These are phyloP conservation scores for Ascidia mentula DNA, from an alignment of 23 tunicate species.

Conservation along the genomic window DNA sequence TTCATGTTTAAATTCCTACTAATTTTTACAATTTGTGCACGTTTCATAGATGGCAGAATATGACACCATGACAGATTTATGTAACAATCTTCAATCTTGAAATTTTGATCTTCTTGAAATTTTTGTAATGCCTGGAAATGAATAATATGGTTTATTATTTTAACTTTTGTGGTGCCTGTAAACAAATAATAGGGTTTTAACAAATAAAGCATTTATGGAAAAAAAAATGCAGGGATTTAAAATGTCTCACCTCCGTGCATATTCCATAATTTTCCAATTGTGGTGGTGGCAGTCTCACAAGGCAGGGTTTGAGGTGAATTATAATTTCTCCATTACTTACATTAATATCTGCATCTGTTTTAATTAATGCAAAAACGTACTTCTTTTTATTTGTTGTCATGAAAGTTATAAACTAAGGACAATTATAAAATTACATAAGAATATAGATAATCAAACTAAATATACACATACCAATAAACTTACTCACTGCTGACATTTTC, in stretches of 20 bases:
- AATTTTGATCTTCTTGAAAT: constrained; percentile 28
- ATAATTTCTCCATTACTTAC: constrained; percentile 50
- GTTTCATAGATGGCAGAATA: constrained; percentile 71
- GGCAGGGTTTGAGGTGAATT: constrained; percentile 36
- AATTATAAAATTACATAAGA: not conserved
- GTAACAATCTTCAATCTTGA: constrained; percentile 34
- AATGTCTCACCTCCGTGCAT: constrained; percentile 49
- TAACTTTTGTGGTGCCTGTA: too few relatives aligned
- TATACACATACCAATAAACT: not conserved
- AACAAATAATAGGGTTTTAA: too few relatives aligned
- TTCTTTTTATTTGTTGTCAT: not conserved
- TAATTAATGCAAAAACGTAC: not conserved
- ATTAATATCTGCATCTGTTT: constrained; percentile 35
- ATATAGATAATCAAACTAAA: not conserved
- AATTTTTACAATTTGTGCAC: constrained; percentile 59
- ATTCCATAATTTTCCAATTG: constrained; percentile 60
- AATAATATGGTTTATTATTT: too few relatives aligned
- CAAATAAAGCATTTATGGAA: too few relatives aligned
- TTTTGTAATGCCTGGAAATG: constrained; percentile 49
- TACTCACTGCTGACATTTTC: constrained; percentile 66
- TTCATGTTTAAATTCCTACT: too few relatives aligned
- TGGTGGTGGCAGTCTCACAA: constrained; percentile 49
- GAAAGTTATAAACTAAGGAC: too few relatives aligned
- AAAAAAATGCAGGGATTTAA: too few relatives aligned
- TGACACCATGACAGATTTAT: constrained; percentile 77